Base-by-base conservation (phyloP, 2,113 vertebrate genomes). In the Donacobius atricapilla region DNA sequence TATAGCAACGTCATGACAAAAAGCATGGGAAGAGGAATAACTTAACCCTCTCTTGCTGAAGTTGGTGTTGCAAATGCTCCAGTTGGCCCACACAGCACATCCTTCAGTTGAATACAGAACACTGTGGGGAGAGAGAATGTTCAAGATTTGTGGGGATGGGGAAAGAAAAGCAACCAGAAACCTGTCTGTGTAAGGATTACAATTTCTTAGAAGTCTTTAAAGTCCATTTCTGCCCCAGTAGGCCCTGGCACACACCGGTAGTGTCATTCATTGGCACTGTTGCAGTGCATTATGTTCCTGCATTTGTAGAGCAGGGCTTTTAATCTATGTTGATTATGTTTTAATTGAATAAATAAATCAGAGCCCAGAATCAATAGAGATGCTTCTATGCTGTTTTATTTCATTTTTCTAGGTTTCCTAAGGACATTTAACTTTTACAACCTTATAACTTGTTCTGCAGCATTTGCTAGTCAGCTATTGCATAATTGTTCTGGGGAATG, bases 351-450 rank as follows among this genome's bases (percentile, higher is more conserved):
- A 95, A 92, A 68, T 94, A 91, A 95, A 89, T 95, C 60, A 91
- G 80, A 91, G 65, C 69, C 7, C 28, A 15, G 77, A 96, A 95
- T 95, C 95, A 92, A 87, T 89, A 83, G 91, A 84, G 72, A 87
- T 92, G 73, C 82, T 96, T 92, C 69, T 51, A 22, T 90, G 80
- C 77, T 78, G 68, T 95, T 86, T 88, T 82, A 51, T 89, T 94
- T 93, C 91, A 44, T 87, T 95, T 94, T 92, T 70, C 64, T 93
- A 68, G 94, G 93, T 92, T 96, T 97, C 89, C 83, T 94, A 48
- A 97, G 96, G 94, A 94, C 95, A 81, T 90, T 95, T 95, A 95
- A 94, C 91, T 96, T 97, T 87, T 91, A 89, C 94, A 96, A 80
- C 87, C 94, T 94, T 93, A 81, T 82, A 92, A 70, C 86, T 94